Percentiles rank a stretch among this genome's conserved stretches.
These are phyloP conservation scores for Drosophila rellima DNA, from an alignment of 2,888 invertebrate species.

Conservation along the genomic window DNA sequence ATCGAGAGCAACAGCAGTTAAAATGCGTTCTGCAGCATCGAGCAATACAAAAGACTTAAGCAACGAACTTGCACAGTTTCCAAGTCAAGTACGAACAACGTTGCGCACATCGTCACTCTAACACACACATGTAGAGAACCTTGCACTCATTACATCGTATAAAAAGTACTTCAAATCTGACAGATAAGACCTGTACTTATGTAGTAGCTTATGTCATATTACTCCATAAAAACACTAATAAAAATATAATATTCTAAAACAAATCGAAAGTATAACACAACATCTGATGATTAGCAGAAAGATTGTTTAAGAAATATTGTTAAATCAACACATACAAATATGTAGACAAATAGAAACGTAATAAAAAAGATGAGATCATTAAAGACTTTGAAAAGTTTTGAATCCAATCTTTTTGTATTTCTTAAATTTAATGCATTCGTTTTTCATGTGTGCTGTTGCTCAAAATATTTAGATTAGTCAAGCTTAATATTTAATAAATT, in stretches of 20 bases:
- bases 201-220: background rate
- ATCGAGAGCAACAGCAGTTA: constrained; percentile 20
- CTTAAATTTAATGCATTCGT: too few relatives aligned
- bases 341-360: too few relatives aligned
- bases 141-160: background rate
- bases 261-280: too few relatives aligned
- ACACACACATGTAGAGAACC: background rate
- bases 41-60: constrained; percentile 34
- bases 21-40: constrained; percentile 44
- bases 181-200: background rate
- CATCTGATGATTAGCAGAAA: too few relatives aligned
- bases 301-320: too few relatives aligned
- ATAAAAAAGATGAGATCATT: too few relatives aligned
- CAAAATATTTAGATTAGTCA: too few relatives aligned
- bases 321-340: too few relatives aligned
- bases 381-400: too few relatives aligned
- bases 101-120: background rate
- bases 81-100: background rate
- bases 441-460: too few relatives aligned
- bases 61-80: constrained; percentile 26
- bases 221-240: background rate
- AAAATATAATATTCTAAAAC: background rate
- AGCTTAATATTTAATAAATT: too few relatives aligned
- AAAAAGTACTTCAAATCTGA: background rate
- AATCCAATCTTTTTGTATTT: too few relatives aligned